Evolutionary conservation across 2,797 vertebrate species (phyloP).

Genomic region (Buphagus erythrorhynchus): DNA sequence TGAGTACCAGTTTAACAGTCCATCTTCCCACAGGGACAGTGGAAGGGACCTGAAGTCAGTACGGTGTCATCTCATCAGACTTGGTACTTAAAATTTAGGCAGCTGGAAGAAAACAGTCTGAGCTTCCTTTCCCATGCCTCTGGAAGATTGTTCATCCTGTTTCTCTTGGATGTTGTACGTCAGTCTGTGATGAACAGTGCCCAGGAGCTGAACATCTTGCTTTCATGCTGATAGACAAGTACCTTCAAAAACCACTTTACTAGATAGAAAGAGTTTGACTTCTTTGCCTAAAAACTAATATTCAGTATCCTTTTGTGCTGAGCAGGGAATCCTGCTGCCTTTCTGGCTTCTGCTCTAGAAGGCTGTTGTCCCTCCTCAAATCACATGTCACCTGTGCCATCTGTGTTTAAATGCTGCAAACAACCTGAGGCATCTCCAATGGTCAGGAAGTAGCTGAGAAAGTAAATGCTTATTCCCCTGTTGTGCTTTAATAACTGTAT

Average conservation of each 20-base stretch:
- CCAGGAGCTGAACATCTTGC: background rate
- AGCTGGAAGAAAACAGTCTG: background rate
- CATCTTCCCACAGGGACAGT: background rate
- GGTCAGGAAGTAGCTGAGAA: background rate
- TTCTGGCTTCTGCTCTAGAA: background rate
- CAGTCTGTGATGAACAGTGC: background rate
- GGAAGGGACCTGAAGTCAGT: background rate
- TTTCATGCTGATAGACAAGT: background rate
- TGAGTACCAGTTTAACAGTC: background rate
- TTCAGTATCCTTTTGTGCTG: background rate
- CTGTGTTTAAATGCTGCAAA: background rate
- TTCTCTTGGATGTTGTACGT: background rate
- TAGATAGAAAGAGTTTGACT: background rate
- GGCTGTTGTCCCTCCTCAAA: background rate
- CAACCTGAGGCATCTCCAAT: background rate
- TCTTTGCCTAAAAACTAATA: background rate
- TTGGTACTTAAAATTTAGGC: background rate
- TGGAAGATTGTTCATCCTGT: background rate
- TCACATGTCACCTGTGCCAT: background rate
- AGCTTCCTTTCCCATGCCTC: background rate
- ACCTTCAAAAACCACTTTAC: background rate
- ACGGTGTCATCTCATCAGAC: background rate
- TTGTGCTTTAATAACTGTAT: background rate
- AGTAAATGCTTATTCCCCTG: background rate
- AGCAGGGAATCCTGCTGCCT: background rate